phyloP scores from a whole-genome alignment of 2,797 vertebrate species.

The Arnoldichthys spilopterus region DNA sequence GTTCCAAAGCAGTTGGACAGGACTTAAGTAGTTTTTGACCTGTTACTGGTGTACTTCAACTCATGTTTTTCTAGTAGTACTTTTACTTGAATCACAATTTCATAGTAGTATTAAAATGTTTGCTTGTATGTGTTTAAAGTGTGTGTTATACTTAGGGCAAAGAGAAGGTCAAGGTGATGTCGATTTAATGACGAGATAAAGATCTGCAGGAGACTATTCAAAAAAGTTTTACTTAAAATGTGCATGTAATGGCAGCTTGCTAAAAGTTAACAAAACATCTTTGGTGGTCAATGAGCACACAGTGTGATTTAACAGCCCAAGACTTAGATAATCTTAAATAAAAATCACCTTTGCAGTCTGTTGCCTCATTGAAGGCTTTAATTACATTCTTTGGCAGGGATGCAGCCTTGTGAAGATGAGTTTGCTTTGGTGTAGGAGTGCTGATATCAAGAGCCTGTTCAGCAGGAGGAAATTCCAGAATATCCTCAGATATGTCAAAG shows the following conservation, averaged over 20 bases:
- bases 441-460: slow-evolving; percentile 20
- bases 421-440: slow-evolving; percentile 23
- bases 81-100: too few species aligned
- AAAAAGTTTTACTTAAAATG: too few species aligned
- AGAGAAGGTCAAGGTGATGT: too few species aligned
- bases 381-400: slow-evolving; percentile 14
- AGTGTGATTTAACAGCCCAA: not conserved
- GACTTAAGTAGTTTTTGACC: too few species aligned
- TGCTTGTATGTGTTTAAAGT: too few species aligned
- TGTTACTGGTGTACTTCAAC: too few species aligned
- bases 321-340: not conserved
- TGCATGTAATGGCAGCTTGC: not conserved
- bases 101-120: too few species aligned
- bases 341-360: slow-evolving; percentile 38
- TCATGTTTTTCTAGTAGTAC: not conserved
- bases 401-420: not conserved
- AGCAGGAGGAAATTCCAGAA: slow-evolving; percentile 11
- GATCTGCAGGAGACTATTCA: too few species aligned
- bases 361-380: slow-evolving; percentile 14
- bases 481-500: not conserved
- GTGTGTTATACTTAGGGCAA: too few species aligned
- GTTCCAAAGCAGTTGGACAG: too few species aligned
- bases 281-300: not conserved
- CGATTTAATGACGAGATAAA: too few species aligned
- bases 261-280: not conserved